Conservation (phyloP, 2,888 invertebrate genomes). For the Andrena dorsata region DNA sequence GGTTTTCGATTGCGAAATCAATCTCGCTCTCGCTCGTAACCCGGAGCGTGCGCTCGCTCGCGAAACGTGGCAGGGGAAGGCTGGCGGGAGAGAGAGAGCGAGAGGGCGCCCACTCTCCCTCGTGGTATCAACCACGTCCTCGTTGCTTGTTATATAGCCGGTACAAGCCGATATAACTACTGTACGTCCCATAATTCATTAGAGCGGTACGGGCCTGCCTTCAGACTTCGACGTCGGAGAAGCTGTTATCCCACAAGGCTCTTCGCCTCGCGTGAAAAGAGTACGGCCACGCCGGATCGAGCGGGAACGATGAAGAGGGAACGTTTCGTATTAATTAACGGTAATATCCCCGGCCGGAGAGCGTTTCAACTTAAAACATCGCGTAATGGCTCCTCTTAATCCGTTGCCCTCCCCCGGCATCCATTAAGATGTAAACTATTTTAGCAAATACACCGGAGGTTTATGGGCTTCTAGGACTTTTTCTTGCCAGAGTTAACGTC, state of each 20-base stretch:
- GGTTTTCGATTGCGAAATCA: conserved; percentile 75
- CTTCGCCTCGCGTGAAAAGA: conserved; percentile 44
- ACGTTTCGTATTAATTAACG: conserved; percentile 59
- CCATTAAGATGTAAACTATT: conserved; percentile 43
- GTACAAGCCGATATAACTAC: conserved; percentile 67
- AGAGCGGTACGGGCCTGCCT: conserved; percentile 63
- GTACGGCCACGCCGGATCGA: conserved; percentile 24
- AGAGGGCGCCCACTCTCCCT: conserved; percentile 56
- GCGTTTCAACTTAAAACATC: conserved; percentile 37
- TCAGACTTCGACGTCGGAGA: conserved; percentile 37
- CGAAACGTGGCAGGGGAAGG: not conserved
- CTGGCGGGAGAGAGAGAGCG: conserved; percentile 1
- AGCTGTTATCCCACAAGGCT: conserved; percentile 43
- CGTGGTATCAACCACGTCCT: conserved; percentile 57
- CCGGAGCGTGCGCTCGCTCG: conserved; percentile 41
- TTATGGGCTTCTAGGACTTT: conserved; percentile 14
- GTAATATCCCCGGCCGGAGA: conserved; percentile 28
- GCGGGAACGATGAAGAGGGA: conserved; percentile 23
- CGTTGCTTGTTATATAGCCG: conserved; percentile 61
- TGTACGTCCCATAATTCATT: conserved; percentile 74
- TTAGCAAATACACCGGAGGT: conserved; percentile 4
- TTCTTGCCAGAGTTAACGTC: conserved; percentile 19
- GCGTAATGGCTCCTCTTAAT: conserved; percentile 49
- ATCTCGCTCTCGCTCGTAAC: conserved; percentile 74
- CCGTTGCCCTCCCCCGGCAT: not conserved